These are phyloP conservation scores for Cydia splendana DNA, from an alignment of 1,140 invertebrate genomes.

Conservation along the genomic window DNA sequence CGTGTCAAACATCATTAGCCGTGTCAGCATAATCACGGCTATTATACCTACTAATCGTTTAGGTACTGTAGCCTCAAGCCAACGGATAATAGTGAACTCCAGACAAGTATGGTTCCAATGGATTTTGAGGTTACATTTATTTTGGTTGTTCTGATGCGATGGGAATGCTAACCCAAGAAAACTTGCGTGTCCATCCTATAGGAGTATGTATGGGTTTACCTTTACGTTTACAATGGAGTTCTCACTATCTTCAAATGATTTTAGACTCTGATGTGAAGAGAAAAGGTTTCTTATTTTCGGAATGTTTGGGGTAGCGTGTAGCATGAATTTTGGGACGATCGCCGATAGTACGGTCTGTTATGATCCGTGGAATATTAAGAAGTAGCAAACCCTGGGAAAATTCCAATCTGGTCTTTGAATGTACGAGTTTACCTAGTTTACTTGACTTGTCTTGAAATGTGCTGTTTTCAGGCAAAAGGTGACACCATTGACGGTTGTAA, in stretches of 20 bases:
- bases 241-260: not conserved
- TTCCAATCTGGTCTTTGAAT: not conserved
- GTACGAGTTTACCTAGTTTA: not conserved
- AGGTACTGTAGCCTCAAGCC: not conserved
- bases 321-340: not conserved
- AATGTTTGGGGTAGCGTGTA: not conserved
- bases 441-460: not conserved
- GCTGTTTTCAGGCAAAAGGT: not conserved
- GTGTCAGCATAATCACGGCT: not conserved
- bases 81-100: not conserved
- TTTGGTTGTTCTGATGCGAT: not conserved
- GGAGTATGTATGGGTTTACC: not conserved
- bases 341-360: not conserved
- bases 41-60: not conserved
- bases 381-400: not conserved
- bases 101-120: not conserved
- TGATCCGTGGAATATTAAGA: conserved; percentile 13
- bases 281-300: not conserved
- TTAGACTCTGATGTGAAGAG: not conserved
- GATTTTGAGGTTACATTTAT: not conserved
- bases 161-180: not conserved
- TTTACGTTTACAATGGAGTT: not conserved
- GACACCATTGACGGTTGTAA: not conserved
- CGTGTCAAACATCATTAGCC: not conserved
- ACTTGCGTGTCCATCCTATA: not conserved